phyloP scores from a whole-genome alignment of 2,888 invertebrate genomes.

The Lithosia quadra region DNA sequence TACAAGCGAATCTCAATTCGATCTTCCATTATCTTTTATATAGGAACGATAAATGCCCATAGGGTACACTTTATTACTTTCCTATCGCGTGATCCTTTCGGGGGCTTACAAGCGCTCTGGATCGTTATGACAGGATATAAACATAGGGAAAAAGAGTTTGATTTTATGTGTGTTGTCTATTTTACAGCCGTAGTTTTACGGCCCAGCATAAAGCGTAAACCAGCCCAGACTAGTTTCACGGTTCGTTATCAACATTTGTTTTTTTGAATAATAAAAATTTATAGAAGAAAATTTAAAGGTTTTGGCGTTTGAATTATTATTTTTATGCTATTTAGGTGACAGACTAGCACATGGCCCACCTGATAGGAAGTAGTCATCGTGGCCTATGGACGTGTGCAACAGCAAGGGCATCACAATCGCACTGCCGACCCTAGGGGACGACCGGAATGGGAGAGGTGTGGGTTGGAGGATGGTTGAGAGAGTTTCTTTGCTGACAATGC shows the following conservation, averaged over 20 bases:
- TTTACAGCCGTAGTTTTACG: conserved; percentile 1
- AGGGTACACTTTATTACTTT: neutral
- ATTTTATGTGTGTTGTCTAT: neutral
- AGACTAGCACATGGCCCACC: too few relatives aligned
- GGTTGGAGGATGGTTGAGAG: too few relatives aligned
- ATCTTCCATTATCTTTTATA: conserved; percentile 4
- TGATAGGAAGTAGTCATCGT: too few relatives aligned
- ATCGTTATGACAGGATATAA: conserved; percentile 1
- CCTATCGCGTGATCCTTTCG: conserved; percentile 1
- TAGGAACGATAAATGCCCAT: conserved; percentile 14
- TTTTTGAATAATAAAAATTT: neutral
- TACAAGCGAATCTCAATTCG: neutral
- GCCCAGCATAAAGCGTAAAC: neutral
- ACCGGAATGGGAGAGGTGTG: too few relatives aligned
- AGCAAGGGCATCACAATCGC: too few relatives aligned
- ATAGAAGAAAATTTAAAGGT: neutral
- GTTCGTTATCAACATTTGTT: neutral
- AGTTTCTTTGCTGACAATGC: too few relatives aligned
- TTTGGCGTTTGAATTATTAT: too few relatives aligned
- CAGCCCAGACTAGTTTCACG: neutral
- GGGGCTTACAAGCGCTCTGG: neutral
- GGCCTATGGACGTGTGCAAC: too few relatives aligned
- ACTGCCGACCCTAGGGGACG: too few relatives aligned
- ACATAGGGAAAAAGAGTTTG: neutral
- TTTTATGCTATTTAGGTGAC: too few relatives aligned